phyloP scores from a whole-genome alignment of 2,888 invertebrate species.

The Euplagia quadripunctaria region DNA sequence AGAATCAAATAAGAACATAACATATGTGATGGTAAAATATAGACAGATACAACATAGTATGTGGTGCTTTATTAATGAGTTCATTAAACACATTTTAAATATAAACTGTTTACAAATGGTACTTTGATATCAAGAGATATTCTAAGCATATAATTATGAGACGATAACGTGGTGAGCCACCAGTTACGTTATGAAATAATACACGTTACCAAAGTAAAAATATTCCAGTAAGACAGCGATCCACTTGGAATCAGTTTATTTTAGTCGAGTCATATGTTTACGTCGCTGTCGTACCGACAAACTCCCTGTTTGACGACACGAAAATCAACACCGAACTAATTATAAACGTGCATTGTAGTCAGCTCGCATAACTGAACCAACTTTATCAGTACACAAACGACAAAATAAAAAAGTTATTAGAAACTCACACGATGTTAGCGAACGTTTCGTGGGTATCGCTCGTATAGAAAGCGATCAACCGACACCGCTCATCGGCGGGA shows the following conservation, averaged over 20 bases:
- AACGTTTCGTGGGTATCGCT: slow-evolving; percentile 79
- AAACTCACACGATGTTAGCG: slow-evolving; percentile 84
- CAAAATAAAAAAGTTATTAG: slow-evolving; percentile 74
- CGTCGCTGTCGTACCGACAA: slow-evolving; percentile 57
- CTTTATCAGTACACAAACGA: slow-evolving; percentile 59
- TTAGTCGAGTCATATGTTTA: slow-evolving; percentile 75
- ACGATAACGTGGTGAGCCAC: slow-evolving; percentile 19
- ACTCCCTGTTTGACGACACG: slow-evolving; percentile 55
- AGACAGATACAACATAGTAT: too few relatives aligned
- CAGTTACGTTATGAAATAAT: slow-evolving; percentile 4
- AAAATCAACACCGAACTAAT: slow-evolving; percentile 66
- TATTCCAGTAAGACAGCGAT: slow-evolving; percentile 64
- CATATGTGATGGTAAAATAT: too few relatives aligned
- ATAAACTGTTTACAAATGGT: too few relatives aligned
- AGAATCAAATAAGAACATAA: too few relatives aligned
- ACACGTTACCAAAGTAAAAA: slow-evolving; percentile 28
- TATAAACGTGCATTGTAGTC: slow-evolving; percentile 58
- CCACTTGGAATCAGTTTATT: slow-evolving; percentile 60
- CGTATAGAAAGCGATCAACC: slow-evolving; percentile 83
- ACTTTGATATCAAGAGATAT: background rate
- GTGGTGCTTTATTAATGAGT: too few relatives aligned
- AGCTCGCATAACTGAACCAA: slow-evolving; percentile 56
- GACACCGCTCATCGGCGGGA: slow-evolving; percentile 74
- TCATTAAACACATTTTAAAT: too few relatives aligned
- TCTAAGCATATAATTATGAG: background rate